A percentile compares a stretch with the other conserved stretches of the same genome.
These are phyloP conservation scores for Dusona sp. DNA, from an alignment of 2,888 invertebrate genomes.

Conservation along the genomic window DNA sequence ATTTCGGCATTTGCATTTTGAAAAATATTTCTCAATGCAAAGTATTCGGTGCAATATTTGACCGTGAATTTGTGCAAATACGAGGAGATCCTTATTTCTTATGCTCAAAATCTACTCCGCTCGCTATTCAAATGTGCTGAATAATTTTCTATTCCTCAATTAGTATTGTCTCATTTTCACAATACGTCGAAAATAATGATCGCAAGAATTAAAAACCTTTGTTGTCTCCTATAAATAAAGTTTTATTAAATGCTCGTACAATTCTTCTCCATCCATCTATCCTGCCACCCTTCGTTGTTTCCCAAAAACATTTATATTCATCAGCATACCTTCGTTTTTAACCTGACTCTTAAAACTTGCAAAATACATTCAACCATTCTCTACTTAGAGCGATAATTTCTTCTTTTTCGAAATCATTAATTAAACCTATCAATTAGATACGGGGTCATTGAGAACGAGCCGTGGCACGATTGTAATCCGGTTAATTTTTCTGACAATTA, in stretches of 20 bases:
- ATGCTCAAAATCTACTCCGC: neutral
- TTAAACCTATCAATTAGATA: neutral
- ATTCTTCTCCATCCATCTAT: neutral
- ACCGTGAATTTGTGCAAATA: neutral
- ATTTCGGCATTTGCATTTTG: neutral
- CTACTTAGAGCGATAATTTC: neutral
- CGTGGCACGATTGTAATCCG: neutral
- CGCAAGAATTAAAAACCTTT: neutral
- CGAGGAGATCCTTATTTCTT: neutral
- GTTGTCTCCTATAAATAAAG: constrained; percentile 1
- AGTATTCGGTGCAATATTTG: neutral
- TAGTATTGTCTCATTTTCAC: neutral
- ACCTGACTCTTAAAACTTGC: neutral
- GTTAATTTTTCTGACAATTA: constrained; percentile 8
- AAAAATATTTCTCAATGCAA: neutral
- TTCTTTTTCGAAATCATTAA: neutral
- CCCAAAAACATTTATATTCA: neutral
- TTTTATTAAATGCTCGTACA: constrained; percentile 12
- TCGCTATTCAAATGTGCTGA: neutral
- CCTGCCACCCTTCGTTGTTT: neutral
- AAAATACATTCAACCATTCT: too few relatives aligned
- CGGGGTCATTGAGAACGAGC: neutral
- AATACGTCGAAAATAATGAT: neutral
- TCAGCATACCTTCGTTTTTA: neutral
- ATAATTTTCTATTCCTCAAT: neutral